A percentile compares a stretch with the other conserved stretches of the same genome.
These are phyloP conservation scores for Buteo buteo DNA, from an alignment of 2,113 vertebrate genomes.

Conservation along the genomic window DNA sequence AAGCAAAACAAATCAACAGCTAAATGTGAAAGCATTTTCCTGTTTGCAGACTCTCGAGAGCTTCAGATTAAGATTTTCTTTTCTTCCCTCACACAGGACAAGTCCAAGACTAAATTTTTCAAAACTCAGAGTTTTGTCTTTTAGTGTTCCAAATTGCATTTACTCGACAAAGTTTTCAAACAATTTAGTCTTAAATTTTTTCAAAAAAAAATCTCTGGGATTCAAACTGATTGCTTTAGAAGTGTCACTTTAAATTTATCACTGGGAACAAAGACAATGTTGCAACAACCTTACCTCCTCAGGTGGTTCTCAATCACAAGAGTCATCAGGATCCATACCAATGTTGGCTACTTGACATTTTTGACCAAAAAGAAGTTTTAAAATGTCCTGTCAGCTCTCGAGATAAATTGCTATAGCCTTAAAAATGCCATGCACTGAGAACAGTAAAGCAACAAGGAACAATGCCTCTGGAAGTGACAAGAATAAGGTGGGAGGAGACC, in stretches of 20 bases:
- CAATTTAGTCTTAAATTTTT: background rate
- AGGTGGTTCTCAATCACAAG: background rate
- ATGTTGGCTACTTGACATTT: background rate
- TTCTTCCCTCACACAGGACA: background rate
- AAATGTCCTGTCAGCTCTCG: background rate
- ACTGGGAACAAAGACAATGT: background rate
- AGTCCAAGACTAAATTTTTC: background rate
- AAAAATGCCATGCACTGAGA: fast-evolving
- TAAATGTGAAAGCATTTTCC: background rate
- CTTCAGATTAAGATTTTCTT: background rate
- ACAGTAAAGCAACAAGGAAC: background rate
- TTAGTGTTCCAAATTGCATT: background rate
- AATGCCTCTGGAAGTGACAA: background rate
- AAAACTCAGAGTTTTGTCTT: background rate
- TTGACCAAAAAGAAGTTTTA: background rate
- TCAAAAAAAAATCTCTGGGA: background rate
- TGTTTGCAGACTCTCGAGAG: background rate
- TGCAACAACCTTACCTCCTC: background rate
- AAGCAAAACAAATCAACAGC: background rate
- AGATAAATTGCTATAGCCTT: background rate
- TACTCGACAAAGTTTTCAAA: background rate
- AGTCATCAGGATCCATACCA: background rate
- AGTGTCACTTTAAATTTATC: background rate
- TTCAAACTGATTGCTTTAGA: background rate
- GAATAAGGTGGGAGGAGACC: background rate